Evolutionary conservation across 2,888 invertebrate species (phyloP).

Genomic region (Pollenia angustigena): DNA sequence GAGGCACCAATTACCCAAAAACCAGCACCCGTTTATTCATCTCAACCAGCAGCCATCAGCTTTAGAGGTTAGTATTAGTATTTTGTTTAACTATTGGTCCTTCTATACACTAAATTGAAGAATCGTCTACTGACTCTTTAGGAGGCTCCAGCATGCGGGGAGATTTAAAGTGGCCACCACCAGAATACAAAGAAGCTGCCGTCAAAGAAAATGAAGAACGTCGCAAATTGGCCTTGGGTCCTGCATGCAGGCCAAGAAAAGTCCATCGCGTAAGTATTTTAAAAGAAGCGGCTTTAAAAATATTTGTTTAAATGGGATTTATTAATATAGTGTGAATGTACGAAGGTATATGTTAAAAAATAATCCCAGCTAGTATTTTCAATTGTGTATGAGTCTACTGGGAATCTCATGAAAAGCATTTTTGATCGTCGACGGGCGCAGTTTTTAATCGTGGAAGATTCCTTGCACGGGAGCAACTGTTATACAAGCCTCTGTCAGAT

Average conservation of each 20-base stretch:
- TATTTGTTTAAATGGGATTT: background rate
- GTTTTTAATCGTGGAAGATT: too few relatives aligned
- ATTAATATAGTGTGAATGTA: too few relatives aligned
- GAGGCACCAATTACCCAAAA: constrained; percentile 90
- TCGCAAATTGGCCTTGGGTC: constrained; percentile 89
- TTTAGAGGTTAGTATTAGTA: constrained; percentile 86
- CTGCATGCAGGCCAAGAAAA: constrained; percentile 90
- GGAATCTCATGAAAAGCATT: too few relatives aligned
- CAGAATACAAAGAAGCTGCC: constrained; percentile 89
- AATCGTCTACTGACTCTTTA: constrained; percentile 78
- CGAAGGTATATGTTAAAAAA: too few relatives aligned
- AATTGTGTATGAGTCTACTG: too few relatives aligned
- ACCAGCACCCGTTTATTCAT: constrained; percentile 90
- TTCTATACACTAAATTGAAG: constrained; percentile 65
- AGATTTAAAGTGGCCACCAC: constrained; percentile 95
- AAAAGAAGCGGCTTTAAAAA: background rate
- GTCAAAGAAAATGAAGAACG: constrained; percentile 90
- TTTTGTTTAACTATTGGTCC: constrained; percentile 11
- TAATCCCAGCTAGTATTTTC: too few relatives aligned
- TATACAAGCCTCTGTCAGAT: too few relatives aligned
- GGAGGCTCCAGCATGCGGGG: constrained; percentile 93
- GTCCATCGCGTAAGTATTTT: constrained; percentile 84
- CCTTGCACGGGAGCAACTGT: too few relatives aligned
- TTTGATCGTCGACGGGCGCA: too few relatives aligned
- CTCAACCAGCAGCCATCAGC: constrained; percentile 92